Evolutionary conservation across 2,113 vertebrate genomes (phyloP).

Genomic region (Gracilinanus agilis): DNA sequence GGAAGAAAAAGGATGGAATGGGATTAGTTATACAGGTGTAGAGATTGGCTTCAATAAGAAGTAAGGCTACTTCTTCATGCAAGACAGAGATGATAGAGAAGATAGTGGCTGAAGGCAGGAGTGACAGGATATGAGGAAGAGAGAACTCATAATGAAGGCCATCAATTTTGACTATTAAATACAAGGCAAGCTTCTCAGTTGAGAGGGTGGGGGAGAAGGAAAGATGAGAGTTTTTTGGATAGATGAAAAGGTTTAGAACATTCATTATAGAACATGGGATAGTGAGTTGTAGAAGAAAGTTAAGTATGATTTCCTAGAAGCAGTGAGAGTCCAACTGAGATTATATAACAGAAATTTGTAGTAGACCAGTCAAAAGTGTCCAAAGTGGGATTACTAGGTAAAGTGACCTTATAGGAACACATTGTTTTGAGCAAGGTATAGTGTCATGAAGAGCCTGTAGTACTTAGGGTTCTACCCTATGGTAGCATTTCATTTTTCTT

Average conservation of each 20-base stretch:
- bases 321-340: background rate
- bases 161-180: background rate
- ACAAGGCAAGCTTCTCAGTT: background rate
- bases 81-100: background rate
- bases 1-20: no score
- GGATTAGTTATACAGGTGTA: background rate
- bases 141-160: background rate
- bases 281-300: background rate
- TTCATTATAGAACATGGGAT: background rate
- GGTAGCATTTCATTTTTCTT: background rate
- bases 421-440: background rate
- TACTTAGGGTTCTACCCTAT: background rate
- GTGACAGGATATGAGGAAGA: background rate
- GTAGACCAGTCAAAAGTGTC: background rate
- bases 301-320: background rate
- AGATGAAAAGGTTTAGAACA: background rate
- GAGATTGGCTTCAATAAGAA: background rate
- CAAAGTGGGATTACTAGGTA: no score
- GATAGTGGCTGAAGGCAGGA: background rate
- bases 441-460: background rate
- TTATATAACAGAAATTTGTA: background rate
- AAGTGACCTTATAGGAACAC: no score
- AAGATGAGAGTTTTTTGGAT: background rate
- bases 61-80: background rate
- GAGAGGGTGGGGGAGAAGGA: background rate